These are phyloP conservation scores for Formica exsecta DNA, from an alignment of 1,140 invertebrate genomes.

Conservation along the genomic window DNA sequence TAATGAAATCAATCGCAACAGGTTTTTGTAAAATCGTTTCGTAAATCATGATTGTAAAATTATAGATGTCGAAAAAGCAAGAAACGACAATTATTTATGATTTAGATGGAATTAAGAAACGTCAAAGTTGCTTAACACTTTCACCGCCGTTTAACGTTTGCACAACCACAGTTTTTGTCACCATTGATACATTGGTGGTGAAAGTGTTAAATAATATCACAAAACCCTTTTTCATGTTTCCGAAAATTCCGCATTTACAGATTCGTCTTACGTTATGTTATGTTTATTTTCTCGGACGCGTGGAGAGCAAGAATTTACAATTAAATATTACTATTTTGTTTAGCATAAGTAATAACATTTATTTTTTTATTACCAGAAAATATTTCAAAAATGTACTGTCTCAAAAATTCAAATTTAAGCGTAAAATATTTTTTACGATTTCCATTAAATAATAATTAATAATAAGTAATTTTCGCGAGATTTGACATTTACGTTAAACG, in stretches of 20 bases:
- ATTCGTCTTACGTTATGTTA: neutral
- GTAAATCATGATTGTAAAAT: constrained; percentile 24
- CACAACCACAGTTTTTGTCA: constrained; percentile 39
- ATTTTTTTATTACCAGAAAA: too few relatives aligned
- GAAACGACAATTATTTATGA: constrained; percentile 42
- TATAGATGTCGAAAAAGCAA: constrained; percentile 10
- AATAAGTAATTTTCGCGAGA: constrained; percentile 38
- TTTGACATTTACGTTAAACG: constrained; percentile 48
- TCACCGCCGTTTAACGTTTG: constrained; percentile 37
- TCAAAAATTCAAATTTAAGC: neutral
- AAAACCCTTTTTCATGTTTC: neutral
- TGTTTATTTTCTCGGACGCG: neutral
- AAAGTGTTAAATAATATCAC: constrained; percentile 44
- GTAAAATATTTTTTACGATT: neutral
- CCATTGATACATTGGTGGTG: constrained; percentile 20
- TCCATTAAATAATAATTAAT: neutral
- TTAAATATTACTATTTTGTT: neutral
- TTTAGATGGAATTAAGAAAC: constrained; percentile 40
- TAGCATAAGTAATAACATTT: too few relatives aligned
- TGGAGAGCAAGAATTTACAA: neutral
- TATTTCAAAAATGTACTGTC: neutral
- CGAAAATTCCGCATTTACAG: neutral
- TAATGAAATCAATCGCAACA: constrained; percentile 25
- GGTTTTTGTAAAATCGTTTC: constrained; percentile 36
- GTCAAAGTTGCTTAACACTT: constrained; percentile 31